These are phyloP conservation scores for Mionectes macconnelli DNA, from an alignment of 2,113 vertebrate species.

Conservation along the genomic window DNA sequence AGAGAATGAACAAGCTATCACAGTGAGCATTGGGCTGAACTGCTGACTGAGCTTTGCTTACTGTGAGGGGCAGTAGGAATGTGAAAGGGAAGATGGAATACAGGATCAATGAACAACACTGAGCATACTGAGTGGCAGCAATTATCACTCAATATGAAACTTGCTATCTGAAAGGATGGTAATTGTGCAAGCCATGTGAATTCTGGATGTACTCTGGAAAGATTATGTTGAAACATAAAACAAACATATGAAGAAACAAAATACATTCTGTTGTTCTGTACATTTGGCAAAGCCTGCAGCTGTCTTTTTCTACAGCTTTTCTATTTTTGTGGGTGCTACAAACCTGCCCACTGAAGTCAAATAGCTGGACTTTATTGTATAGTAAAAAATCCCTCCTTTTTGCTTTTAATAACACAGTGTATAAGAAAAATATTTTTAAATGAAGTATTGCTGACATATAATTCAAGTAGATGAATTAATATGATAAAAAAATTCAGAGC, in stretches of 20 bases:
- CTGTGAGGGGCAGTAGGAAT: neutral
- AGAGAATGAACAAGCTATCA: neutral
- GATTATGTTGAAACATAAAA: neutral
- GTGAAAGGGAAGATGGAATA: neutral
- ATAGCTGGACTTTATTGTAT: neutral
- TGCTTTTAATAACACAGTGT: neutral
- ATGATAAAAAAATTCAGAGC: neutral
- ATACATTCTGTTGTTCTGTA: neutral
- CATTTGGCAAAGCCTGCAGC: neutral
- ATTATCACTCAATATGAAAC: neutral
- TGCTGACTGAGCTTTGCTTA: neutral
- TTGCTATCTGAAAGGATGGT: neutral
- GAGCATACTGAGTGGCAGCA: neutral
- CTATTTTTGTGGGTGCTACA: neutral
- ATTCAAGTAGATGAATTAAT: neutral
- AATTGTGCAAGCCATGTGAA: neutral
- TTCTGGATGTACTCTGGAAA: neutral
- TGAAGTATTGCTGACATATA: neutral
- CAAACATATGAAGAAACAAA: neutral
- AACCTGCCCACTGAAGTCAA: neutral
- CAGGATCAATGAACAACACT: neutral
- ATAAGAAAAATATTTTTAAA: neutral
- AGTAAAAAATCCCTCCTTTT: neutral
- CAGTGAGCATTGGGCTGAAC: neutral
- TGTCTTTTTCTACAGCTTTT: neutral